phyloP scores from a whole-genome alignment of 2,113 vertebrate species.

The Chaenogobius annularis region DNA sequence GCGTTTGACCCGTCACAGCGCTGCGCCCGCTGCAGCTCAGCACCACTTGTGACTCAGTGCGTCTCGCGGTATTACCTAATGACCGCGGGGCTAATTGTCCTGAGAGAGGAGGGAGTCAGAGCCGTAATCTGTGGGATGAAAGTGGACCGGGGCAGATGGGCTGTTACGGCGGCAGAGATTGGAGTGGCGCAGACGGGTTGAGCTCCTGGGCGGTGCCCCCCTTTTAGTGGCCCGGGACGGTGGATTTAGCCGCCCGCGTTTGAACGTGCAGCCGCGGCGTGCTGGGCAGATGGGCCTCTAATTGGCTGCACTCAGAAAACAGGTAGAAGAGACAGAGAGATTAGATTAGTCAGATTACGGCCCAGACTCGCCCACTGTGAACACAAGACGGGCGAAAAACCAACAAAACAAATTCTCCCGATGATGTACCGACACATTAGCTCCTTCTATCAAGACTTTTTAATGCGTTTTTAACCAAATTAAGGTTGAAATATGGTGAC shows the following conservation, averaged over 20 bases:
- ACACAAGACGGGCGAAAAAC: slow-evolving; percentile 13
- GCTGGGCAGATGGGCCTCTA: slow-evolving; percentile 52
- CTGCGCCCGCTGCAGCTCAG: no score
- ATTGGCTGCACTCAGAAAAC: slow-evolving; percentile 54
- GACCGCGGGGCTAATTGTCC: slow-evolving; percentile 40
- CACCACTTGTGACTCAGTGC: neutral
- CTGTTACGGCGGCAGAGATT: slow-evolving; percentile 57
- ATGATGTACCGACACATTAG: neutral
- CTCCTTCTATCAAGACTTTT: no score
- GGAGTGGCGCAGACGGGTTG: slow-evolving; percentile 52
- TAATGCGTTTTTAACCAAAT: no score
- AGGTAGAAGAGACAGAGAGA: slow-evolving; percentile 54
- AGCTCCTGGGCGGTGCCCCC: slow-evolving; percentile 37
- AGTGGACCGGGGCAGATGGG: slow-evolving; percentile 70
- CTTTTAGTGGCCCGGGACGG: neutral
- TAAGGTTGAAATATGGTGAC: no score
- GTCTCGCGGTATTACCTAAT: slow-evolving; percentile 37
- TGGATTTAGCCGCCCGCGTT: slow-evolving; percentile 26
- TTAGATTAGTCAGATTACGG: slow-evolving; percentile 73
- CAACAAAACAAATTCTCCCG: neutral
- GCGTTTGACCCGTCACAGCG: no score
- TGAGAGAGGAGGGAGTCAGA: slow-evolving; percentile 15
- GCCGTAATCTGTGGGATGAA: slow-evolving; percentile 57
- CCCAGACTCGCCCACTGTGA: slow-evolving; percentile 53
- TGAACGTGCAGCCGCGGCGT: slow-evolving; percentile 19